Evolutionary conservation across 2,113 vertebrate species (phyloP).

Genomic region (Capreolus pygargus): DNA sequence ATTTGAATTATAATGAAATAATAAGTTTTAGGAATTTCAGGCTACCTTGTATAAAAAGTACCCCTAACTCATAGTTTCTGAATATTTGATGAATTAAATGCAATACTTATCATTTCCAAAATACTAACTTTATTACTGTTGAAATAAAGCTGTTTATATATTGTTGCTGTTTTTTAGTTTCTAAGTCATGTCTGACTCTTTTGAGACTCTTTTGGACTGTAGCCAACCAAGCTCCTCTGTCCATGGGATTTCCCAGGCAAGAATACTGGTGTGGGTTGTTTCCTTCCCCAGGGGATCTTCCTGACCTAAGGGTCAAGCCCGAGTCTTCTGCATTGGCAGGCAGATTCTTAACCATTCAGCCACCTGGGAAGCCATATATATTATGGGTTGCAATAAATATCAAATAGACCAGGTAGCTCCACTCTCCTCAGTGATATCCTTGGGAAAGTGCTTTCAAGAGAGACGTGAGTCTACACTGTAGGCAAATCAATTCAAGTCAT

Average conservation of each 20-base stretch:
- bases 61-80: not conserved
- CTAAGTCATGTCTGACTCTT: not conserved
- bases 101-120: not conserved
- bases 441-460: not conserved
- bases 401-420: not conserved
- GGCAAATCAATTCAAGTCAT: fast-evolving
- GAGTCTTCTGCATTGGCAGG: not conserved
- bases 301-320: not conserved
- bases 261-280: not conserved
- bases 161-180: not conserved
- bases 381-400: not conserved
- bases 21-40: not conserved
- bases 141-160: not conserved
- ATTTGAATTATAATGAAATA: not conserved
- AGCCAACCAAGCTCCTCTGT: not conserved
- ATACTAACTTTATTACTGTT: not conserved
- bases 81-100: not conserved
- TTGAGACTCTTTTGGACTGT: not conserved
- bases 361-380: not conserved
- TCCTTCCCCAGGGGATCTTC: not conserved
- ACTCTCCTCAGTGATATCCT: not conserved
- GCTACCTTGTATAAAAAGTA: not conserved
- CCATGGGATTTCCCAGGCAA: not conserved
- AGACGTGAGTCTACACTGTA: not conserved
- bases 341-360: not conserved